Evolutionary conservation across 2,797 vertebrate genomes (phyloP).

Genomic region (Glossophaga mutica): DNA sequence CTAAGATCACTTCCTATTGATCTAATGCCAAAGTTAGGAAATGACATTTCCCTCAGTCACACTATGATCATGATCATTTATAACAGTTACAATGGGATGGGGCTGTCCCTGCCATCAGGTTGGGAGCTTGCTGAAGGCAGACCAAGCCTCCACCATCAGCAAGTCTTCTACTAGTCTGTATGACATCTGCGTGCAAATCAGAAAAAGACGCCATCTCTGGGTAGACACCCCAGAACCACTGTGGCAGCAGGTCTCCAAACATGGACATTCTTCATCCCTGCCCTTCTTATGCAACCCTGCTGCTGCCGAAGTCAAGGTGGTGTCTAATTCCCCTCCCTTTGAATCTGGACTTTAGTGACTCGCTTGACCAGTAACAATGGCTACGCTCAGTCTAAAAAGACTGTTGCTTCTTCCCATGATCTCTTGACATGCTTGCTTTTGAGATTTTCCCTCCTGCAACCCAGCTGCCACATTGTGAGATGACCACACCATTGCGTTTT

Average conservation of each 20-base stretch:
- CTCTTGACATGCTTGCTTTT: background rate
- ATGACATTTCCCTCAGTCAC: background rate
- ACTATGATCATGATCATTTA: background rate
- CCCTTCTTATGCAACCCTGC: background rate
- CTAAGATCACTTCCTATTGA: background rate
- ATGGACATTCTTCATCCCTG: background rate
- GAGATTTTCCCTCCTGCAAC: background rate
- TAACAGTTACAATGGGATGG: background rate
- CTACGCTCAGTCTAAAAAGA: background rate
- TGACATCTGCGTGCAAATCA: background rate
- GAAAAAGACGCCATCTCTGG: background rate
- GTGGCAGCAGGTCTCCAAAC: background rate
- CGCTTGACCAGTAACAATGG: background rate
- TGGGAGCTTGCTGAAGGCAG: background rate
- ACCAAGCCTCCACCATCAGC: background rate
- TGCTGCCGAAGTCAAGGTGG: background rate
- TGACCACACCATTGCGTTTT: background rate
- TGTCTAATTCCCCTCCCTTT: background rate
- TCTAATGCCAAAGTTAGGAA: background rate
- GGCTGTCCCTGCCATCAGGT: background rate
- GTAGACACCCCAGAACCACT: background rate
- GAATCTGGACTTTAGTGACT: background rate
- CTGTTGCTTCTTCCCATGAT: background rate
- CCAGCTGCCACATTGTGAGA: background rate
- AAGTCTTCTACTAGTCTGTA: background rate